These are phyloP conservation scores for Mola mola DNA, from an alignment of 2,113 vertebrate genomes.

Conservation along the genomic window DNA sequence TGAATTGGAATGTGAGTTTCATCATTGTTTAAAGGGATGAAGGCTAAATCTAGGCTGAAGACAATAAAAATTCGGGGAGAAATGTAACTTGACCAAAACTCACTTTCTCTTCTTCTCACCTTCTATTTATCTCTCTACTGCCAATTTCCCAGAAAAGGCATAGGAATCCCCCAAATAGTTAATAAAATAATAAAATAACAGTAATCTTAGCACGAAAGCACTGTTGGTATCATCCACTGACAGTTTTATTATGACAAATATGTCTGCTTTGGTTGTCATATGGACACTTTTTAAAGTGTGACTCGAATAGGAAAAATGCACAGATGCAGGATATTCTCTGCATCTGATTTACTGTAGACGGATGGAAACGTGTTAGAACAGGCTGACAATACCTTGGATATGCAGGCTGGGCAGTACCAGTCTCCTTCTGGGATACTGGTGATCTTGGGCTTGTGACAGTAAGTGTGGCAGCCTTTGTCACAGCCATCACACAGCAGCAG, in stretches of 20 bases:
- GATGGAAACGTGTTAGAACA: background rate
- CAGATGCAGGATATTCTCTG: background rate
- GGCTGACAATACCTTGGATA: slow-evolving; percentile 89
- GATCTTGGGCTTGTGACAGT: slow-evolving; percentile 98
- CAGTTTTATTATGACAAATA: slow-evolving; percentile 7
- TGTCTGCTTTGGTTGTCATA: background rate
- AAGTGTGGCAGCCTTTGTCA: slow-evolving; percentile 98
- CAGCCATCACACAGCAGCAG: slow-evolving; percentile 97
- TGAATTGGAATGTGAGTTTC: too few species aligned
- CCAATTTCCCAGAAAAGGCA: too few species aligned
- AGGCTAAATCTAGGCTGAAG: too few species aligned
- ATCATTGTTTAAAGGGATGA: too few species aligned
- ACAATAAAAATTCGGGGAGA: too few species aligned
- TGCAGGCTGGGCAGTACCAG: slow-evolving; percentile 99
- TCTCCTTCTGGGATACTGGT: slow-evolving; percentile 96
- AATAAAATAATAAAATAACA: too few species aligned
- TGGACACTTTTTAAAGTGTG: background rate
- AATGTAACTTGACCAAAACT: too few species aligned
- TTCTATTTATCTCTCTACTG: too few species aligned
- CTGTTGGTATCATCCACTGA: background rate
- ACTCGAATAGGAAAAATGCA: background rate
- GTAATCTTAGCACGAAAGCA: slow-evolving; percentile 12
- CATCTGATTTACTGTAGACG: background rate
- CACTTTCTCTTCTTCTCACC: too few species aligned
- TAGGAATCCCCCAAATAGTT: too few species aligned